Evolutionary conservation across 2,888 invertebrate genomes (phyloP).

Genomic region (Leucozona laternaria): DNA sequence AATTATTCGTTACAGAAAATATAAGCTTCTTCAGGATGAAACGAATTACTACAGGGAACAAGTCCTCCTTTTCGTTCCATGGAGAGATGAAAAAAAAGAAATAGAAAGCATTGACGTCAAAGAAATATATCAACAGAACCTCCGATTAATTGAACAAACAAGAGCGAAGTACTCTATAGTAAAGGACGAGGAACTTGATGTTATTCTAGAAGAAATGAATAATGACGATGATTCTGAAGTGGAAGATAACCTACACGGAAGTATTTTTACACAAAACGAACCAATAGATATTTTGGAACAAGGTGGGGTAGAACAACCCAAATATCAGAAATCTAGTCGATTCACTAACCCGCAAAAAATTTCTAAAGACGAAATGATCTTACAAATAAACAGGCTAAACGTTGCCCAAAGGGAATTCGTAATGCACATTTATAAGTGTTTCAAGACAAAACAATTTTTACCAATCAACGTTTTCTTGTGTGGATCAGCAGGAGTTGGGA

Average conservation of each 20-base stretch:
- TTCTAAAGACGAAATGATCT: not conserved
- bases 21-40: constrained; percentile 7
- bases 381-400: not conserved
- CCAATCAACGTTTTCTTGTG: no score
- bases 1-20: constrained; percentile 13
- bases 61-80: constrained; percentile 21
- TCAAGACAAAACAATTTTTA: no score
- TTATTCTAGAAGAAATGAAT: not conserved
- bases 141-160: not conserved
- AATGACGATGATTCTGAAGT: not conserved
- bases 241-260: not conserved
- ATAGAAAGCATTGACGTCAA: not conserved
- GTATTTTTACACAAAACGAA: not conserved
- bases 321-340: not conserved
- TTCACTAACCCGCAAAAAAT: not conserved
- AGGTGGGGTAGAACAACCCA: not conserved
- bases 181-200: constrained; percentile 4
- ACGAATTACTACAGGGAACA: constrained; percentile 24
- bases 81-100: constrained; percentile 3
- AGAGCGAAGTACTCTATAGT: not conserved
- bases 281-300: not conserved
- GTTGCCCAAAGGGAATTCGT: no score
- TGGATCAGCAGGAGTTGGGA: no score
- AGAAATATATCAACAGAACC: not conserved
- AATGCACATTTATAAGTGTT: no score